Evolutionary conservation across 2,888 invertebrate species (phyloP), one percentile per base, ranked within the genome.

Genomic region (Notocelia uddmanniana): DNA sequence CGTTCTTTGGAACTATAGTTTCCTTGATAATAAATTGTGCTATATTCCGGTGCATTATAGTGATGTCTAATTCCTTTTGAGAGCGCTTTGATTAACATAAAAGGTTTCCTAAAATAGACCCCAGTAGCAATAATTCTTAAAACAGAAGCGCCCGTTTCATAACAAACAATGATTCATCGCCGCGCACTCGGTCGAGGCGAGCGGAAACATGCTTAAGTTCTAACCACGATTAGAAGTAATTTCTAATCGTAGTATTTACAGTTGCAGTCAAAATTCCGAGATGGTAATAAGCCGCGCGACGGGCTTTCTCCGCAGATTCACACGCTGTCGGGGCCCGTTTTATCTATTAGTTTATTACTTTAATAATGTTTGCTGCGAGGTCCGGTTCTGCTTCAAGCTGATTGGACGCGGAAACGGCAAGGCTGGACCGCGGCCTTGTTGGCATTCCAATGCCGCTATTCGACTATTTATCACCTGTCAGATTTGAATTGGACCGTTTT

Each of bases 341-440:
- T 92, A 92, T 92, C 92, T 89, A 88, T 89, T 89, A 90, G 84
- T 92, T 93, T 92, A 93, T 92, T 87, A 88, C 88, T 85, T 88
- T 92, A 91, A 90, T 92, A 91, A 89, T 86, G 86, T 87, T 86
- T 87, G 90, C 88, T 89, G 91, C 90, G 86, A 84, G 82, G 85
- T 89, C 92, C 91, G 92, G 91, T 92, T 86, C 83, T 81, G 86
- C 88, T 88, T 81, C 83, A 86, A 87, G 87, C 85, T 89, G 90
- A 90, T 89, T 91, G 89, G 92, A 89, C 83, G 89, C 90, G 91
- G 90, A 91, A 89, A 85, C 87, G 86, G 87, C 92, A 92, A 93
- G 93, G 92, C 88, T 92, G 86, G 81, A 80, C 78, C 75, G 80
- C 85, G 93, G 86, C 93, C 93, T 93, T 93, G 91, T 91, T 91